phyloP scores from a whole-genome alignment of 2,888 invertebrate genomes.

The Kuschelorhynchus macadamiae region DNA sequence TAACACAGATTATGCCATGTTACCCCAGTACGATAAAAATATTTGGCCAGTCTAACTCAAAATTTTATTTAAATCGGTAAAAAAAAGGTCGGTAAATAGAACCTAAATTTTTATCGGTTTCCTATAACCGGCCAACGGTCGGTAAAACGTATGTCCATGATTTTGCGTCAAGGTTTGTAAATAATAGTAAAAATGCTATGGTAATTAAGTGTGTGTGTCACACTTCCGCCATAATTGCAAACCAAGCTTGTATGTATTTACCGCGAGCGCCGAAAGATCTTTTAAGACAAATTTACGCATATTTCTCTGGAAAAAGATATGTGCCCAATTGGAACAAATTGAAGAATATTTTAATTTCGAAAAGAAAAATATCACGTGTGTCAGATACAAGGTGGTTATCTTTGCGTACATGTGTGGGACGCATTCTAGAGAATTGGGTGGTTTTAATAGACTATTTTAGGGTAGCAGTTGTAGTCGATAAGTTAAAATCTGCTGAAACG shows the following conservation, averaged over 20 bases:
- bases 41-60: too few species aligned
- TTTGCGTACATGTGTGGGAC: not conserved
- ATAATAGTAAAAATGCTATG: slow-evolving; percentile 36
- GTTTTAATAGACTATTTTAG: not conserved
- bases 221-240: slow-evolving; percentile 47
- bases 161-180: slow-evolving; percentile 42
- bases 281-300: slow-evolving; percentile 34
- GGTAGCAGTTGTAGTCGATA: not conserved
- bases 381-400: not conserved
- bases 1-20: too few species aligned
- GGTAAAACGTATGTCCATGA: too few species aligned
- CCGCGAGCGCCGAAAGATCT: slow-evolving; percentile 46
- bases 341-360: slow-evolving; percentile 39
- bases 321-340: slow-evolving; percentile 39
- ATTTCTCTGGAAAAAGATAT: slow-evolving; percentile 47
- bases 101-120: too few species aligned
- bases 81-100: too few species aligned
- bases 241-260: slow-evolving; percentile 47
- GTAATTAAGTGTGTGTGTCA: slow-evolving; percentile 51
- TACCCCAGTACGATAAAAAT: too few species aligned
- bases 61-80: too few species aligned
- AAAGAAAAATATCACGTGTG: not conserved
- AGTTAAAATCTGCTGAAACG: not conserved
- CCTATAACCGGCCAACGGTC: too few species aligned
- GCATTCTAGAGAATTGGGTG: not conserved